These are phyloP conservation scores for Helogale parvula DNA, from an alignment of 2,113 vertebrate genomes.

Conservation along the genomic window DNA sequence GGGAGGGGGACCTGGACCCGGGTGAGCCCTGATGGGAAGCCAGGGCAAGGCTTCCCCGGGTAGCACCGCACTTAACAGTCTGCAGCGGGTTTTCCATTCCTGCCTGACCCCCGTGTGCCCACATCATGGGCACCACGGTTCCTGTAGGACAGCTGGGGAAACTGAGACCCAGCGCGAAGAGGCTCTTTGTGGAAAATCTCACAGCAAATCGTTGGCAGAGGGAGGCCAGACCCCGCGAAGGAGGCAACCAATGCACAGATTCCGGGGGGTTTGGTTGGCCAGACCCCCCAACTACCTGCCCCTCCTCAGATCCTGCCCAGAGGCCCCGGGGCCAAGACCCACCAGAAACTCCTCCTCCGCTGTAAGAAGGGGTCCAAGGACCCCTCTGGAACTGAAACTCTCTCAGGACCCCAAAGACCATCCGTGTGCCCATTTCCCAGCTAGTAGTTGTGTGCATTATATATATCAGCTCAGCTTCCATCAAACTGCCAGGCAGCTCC, in stretches of 20 bases:
- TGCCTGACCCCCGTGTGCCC: too few species aligned
- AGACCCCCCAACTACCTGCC: too few species aligned
- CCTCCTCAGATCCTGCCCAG: background rate
- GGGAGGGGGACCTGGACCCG: background rate
- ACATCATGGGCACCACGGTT: background rate
- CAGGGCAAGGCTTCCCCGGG: background rate
- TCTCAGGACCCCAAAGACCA: background rate
- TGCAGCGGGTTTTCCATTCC: background rate
- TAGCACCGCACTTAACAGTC: rapidly evolving
- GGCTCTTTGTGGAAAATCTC: background rate
- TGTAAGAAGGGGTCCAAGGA: background rate
- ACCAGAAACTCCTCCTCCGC: background rate
- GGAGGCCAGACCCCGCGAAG: background rate
- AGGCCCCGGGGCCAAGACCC: background rate
- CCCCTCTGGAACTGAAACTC: background rate
- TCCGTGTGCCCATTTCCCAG: too few species aligned
- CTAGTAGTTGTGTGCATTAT: background rate
- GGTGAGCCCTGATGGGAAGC: background rate
- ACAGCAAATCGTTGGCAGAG: background rate
- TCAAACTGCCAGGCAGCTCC: background rate
- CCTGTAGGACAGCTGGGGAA: background rate
- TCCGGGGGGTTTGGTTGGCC: background rate
- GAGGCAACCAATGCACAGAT: too few species aligned
- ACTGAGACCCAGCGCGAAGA: background rate
- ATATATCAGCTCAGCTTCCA: background rate